Conservation (phyloP, 2,888 invertebrate genomes). For the Pelosia muscerda region DNA sequence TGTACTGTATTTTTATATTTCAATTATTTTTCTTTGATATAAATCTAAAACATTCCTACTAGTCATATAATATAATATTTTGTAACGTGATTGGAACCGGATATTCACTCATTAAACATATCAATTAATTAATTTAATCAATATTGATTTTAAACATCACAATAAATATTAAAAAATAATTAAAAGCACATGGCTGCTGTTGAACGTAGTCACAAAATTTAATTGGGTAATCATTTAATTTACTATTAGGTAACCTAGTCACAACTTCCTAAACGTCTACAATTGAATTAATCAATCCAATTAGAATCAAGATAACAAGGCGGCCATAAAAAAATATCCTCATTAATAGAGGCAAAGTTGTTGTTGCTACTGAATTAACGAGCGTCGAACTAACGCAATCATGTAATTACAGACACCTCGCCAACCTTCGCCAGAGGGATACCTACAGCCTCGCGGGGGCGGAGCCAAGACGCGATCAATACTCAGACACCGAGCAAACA, state of each 20-base stretch:
- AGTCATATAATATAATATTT: not conserved
- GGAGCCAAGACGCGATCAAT: constrained; percentile 71
- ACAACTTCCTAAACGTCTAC: constrained; percentile 48
- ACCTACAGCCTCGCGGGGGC: constrained; percentile 72
- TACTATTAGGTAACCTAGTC: constrained; percentile 42
- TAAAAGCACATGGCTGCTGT: constrained; percentile 4
- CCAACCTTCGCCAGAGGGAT: constrained; percentile 56
- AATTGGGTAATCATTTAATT: constrained; percentile 32
- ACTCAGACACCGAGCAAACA: constrained; percentile 52
- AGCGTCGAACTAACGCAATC: constrained; percentile 71
- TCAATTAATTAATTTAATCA: constrained; percentile 3
- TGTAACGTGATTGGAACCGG: not conserved
- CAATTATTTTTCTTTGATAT: not conserved
- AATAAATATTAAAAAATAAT: constrained; percentile 8
- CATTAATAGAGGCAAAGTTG: constrained; percentile 79
- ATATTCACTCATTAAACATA: not conserved
- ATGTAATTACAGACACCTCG: constrained; percentile 77
- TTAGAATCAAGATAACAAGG: constrained; percentile 70
- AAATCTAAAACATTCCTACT: not conserved
- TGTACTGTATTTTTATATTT: not conserved
- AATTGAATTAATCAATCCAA: constrained; percentile 61
- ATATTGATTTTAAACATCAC: constrained; percentile 2
- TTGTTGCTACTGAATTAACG: constrained; percentile 83
- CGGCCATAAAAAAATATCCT: constrained; percentile 71
- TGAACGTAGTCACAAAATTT: constrained; percentile 10